Base-by-base conservation (phyloP, 2,113 vertebrate species). In the Ctenodactylus gundi region DNA sequence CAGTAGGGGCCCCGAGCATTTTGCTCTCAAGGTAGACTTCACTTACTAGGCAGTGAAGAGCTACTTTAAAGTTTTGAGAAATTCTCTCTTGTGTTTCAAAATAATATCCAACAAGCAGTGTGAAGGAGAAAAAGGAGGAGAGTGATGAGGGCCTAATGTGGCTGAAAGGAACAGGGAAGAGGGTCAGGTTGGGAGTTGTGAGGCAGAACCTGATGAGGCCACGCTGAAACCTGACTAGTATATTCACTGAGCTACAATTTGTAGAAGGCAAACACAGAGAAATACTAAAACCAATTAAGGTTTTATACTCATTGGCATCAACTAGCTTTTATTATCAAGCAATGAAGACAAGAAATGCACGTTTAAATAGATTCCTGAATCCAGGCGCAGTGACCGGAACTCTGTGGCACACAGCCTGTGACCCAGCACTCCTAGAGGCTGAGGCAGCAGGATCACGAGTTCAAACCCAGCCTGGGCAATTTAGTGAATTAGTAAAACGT, bases 301-400 rank as follows among this genome's bases (percentile, higher is more conserved):
- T 78, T 89, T 90, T 95, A 93, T 65, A 93, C 49, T 65, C 53
- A 57, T 13, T 39, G 13, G 29, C 44, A 5, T 90, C 78, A 88
- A 92, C 60, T 76, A 90, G 72, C n/a, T 15, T 75, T 76, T 91
- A 84, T 86, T 84, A 58, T 64, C n/a, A 57, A 83, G 34, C 21
- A 65, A 39, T 60, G 94, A 90, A 53, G 77, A 85, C 57, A 75
- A 93, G 62, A 85, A 60, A 88, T 93, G 41, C 41, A 41, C 41
- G 34, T 88, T 94, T 82, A 87, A 80, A 65, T 65, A 36, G 27
- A 82, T 96, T 96, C 60, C 68, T 70, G 77, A 92, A 77, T n/a
- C n/a, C n/a, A n/a, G n/a, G n/a, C n/a, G n/a, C n/a, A n/a, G n/a
- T n/a, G n/a, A n/a, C n/a, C n/a, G n/a, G n/a, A n/a, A n/a, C n/a